Evolutionary conservation across 2,797 vertebrate genomes (phyloP), one percentile per base, ranked within the genome.

Genomic region (Schizothorax lantsangensis): DNA sequence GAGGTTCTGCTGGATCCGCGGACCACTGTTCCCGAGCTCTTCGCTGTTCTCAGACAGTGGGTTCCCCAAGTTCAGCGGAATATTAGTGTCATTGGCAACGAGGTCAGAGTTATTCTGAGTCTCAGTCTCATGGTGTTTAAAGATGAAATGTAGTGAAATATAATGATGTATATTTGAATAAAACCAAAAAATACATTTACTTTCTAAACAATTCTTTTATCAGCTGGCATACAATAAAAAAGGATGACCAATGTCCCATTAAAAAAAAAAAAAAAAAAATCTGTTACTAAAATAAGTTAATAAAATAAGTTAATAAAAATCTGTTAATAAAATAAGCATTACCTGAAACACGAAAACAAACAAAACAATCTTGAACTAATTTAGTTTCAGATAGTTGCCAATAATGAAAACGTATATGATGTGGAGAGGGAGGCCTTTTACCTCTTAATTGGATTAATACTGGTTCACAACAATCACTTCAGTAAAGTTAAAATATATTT

Each of bases 41-140:
- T 99, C 88, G 98, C 98, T 36, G 97, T 99, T 87, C 95, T 99
- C 90, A 96, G 98, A 83, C 98, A 99, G 82, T 99, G 98, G 98
- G 98, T 99, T 88, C 98, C 98, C 19, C 98, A 99, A 92, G 98
- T 99, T 83, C 98, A 99, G 94, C 97, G 97, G 93, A 98, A 97
- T 91, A 97, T 99, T 15, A 93, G 95, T 87, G 84, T 98, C 54
- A 98, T 99, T 82, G 97, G 98, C 87, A 98, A 96, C 59, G 97
- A 99, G 98, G 98, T 99, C 26, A 69, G 79, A 69, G 21, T 23
- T n/a, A 12, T 72, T 72, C 36, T 17, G 5, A 68, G 30, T 30
- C 4, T 80, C n/a, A 45, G 9, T 64, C 38, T 40, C 5, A 0
- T 36, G 19, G 47, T 36, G 9, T 75, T 77, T 30, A 30, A 30